Evolutionary conservation across 2,113 vertebrate species (phyloP).

Genomic region (Caranx ignobilis): DNA sequence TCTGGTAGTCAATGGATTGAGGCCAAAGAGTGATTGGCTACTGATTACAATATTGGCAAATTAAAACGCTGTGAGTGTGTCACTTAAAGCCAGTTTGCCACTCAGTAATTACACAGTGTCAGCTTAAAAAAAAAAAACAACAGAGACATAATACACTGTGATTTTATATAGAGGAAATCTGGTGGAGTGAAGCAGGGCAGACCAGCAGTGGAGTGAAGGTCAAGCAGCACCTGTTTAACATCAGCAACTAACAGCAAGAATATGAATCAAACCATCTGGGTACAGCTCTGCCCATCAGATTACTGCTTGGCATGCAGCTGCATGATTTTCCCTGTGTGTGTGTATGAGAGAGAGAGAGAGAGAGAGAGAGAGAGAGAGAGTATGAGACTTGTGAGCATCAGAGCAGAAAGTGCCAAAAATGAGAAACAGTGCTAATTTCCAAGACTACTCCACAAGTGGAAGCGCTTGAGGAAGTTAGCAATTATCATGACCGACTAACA

Average conservation of each 20-base stretch:
- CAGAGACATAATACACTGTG: conserved; percentile 7
- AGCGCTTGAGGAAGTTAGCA: conserved; percentile 13
- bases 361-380: not conserved
- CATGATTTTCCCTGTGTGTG: not conserved
- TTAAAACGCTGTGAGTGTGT: conserved; percentile 30
- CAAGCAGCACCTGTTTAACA: conserved; percentile 76
- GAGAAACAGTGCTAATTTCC: conserved; percentile 29
- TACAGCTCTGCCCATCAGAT: conserved; percentile 69
- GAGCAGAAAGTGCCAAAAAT: conserved; percentile 25
- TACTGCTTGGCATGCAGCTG: conserved; percentile 61
- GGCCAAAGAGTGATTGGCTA: conserved; percentile 46
- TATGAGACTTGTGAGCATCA: conserved; percentile 12
- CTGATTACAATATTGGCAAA: conserved; percentile 53
- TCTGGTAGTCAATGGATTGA: conserved; percentile 51
- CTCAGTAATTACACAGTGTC: conserved; percentile 37
- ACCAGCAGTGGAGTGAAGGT: conserved; percentile 66
- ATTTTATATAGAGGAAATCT: conserved; percentile 36
- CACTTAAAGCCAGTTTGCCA: conserved; percentile 33
- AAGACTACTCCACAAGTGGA: conserved; percentile 13
- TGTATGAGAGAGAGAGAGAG: conserved; percentile 5
- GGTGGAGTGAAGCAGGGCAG: conserved; percentile 23
- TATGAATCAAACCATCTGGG: conserved; percentile 75
- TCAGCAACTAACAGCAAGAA: conserved; percentile 68
- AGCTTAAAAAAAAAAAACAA: conserved; percentile 44
- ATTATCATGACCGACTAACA: conserved; percentile 32